Conservation (phyloP, 2,888 invertebrate genomes). For the Sialis fuliginosa region DNA sequence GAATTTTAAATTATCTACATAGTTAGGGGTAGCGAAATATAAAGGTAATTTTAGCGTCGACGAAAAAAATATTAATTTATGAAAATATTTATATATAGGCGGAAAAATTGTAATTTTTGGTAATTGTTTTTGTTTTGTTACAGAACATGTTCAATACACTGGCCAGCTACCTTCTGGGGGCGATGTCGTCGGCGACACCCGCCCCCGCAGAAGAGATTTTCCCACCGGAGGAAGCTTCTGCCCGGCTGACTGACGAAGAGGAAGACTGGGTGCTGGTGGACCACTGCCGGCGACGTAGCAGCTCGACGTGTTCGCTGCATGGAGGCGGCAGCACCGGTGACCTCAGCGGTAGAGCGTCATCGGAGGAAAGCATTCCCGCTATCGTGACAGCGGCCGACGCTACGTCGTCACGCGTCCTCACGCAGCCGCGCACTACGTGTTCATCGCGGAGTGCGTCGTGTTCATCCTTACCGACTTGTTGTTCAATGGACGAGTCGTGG, state of each 20-base stretch:
- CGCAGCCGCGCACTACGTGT: slow-evolving; percentile 7
- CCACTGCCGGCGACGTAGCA: slow-evolving; percentile 8
- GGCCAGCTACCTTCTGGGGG: slow-evolving; percentile 31
- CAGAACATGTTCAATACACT: slow-evolving; percentile 39
- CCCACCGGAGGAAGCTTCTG: not conserved
- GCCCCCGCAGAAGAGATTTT: slow-evolving; percentile 3
- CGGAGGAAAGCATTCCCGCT: slow-evolving; percentile 10
- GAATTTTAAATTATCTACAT: too few species aligned
- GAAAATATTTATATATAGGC: too few species aligned
- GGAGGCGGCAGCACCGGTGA: slow-evolving; percentile 4
- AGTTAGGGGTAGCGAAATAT: too few species aligned
- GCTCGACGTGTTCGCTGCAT: slow-evolving; percentile 7
- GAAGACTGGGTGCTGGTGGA: slow-evolving; percentile 38
- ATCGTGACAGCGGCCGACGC: slow-evolving; percentile 8
- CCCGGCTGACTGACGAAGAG: slow-evolving; percentile 4
- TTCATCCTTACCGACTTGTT: slow-evolving; percentile 18
- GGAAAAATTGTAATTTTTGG: too few species aligned
- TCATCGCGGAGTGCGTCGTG: slow-evolving; percentile 20
- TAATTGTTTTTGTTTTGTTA: slow-evolving; percentile 9
- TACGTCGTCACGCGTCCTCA: slow-evolving; percentile 6
- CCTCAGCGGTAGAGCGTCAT: not conserved
- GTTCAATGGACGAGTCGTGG: slow-evolving; percentile 53
- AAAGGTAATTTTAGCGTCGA: too few species aligned
- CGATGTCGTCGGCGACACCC: slow-evolving; percentile 10
- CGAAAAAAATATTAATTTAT: too few species aligned